These are phyloP conservation scores for Kryptolebias ocellatus DNA, from an alignment of 2,797 vertebrate species.

Conservation along the genomic window DNA sequence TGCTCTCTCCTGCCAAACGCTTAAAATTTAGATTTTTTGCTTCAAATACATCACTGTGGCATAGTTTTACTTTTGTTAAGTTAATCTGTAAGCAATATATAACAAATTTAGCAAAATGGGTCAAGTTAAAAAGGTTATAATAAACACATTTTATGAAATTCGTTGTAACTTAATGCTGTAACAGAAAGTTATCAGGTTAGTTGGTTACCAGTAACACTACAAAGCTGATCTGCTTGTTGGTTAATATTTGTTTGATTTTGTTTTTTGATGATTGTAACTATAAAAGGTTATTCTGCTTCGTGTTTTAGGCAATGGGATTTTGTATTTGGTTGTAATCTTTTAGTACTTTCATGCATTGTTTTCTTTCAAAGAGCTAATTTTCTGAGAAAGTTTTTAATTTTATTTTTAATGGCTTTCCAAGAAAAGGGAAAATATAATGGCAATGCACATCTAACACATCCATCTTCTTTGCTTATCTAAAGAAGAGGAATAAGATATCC, in stretches of 20 bases:
- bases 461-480: constrained; percentile 63
- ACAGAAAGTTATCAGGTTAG: neutral
- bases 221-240: constrained; percentile 4
- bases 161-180: neutral
- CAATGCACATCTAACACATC: constrained; percentile 66
- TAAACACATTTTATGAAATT: neutral
- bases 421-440: constrained; percentile 62
- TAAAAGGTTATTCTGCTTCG: neutral
- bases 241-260: neutral
- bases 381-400: constrained; percentile 45
- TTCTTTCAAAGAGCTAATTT: constrained; percentile 18
- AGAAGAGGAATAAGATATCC: constrained; percentile 61
- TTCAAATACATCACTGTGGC: neutral
- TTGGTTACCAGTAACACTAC: neutral
- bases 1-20: too few relatives aligned
- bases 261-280: too few relatives aligned
- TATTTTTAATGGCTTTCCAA: constrained; percentile 53
- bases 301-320: constrained; percentile 4
- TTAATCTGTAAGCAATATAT: too few relatives aligned
- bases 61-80: too few relatives aligned
- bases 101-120: neutral
- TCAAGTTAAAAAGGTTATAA: neutral
- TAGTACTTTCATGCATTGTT: neutral
- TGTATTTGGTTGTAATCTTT: constrained; percentile 22
- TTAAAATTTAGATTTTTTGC: neutral